A percentile compares a stretch with the other conserved stretches of the same genome.
Evolutionary conservation across 2,797 vertebrate genomes (phyloP).

Genomic region (Dendrocincla tyrannina): DNA sequence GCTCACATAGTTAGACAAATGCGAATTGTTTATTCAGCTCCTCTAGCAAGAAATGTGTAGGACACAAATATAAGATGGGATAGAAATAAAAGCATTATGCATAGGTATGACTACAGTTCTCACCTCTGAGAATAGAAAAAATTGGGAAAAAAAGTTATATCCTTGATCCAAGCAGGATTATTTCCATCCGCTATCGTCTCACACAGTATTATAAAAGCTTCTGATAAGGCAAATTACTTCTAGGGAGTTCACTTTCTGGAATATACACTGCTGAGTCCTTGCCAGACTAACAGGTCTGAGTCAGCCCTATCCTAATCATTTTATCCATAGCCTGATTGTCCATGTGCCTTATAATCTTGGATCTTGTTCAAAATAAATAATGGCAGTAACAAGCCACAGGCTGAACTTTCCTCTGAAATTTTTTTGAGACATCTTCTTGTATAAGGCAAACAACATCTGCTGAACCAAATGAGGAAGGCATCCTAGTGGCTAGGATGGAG

Average conservation of each 20-base stretch:
- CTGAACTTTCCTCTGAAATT: slow-evolving; percentile 58
- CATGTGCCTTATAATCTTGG: slow-evolving; percentile 68
- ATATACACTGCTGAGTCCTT: slow-evolving; percentile 36
- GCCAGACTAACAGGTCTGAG: slow-evolving; percentile 71
- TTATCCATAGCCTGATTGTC: slow-evolving; percentile 69
- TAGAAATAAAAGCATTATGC: background rate
- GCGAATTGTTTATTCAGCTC: background rate
- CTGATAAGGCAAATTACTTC: slow-evolving; percentile 61
- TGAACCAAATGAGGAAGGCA: slow-evolving; percentile 28
- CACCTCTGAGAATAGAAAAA: background rate
- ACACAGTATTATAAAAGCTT: slow-evolving; percentile 41
- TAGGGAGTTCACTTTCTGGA: slow-evolving; percentile 73
- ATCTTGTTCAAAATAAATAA: slow-evolving; percentile 71
- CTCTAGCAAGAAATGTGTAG: background rate
- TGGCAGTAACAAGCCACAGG: slow-evolving; percentile 60
- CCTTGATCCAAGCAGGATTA: slow-evolving; percentile 7
- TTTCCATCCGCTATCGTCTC: slow-evolving; percentile 20
- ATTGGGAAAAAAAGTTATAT: background rate
- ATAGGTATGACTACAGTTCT: background rate
- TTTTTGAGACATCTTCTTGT: slow-evolving; percentile 56
- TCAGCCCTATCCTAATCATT: slow-evolving; percentile 68
- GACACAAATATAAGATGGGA: background rate
- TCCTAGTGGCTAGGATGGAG: background rate
- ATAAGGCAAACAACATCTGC: slow-evolving; percentile 59
- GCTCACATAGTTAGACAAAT: background rate